Conservation (phyloP, 2,888 invertebrate species). For the Nebria salina region DNA sequence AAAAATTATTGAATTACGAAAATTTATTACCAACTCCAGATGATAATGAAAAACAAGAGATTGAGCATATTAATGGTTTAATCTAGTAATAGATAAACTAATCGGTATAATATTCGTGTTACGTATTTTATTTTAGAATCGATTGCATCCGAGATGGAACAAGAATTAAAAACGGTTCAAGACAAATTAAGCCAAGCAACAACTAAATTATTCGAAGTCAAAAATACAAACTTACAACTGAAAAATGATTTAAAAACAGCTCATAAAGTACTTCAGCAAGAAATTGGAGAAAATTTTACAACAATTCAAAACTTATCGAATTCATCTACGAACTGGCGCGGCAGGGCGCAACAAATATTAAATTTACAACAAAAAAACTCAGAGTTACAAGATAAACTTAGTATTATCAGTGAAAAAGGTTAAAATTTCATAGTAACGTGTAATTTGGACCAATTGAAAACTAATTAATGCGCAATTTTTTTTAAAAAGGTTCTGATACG, state of each 20-base stretch:
- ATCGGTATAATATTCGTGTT: slow-evolving; percentile 7
- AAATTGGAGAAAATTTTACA: slow-evolving; percentile 77
- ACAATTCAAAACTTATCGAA: slow-evolving; percentile 70
- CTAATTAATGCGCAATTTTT: not conserved
- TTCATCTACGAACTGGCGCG: slow-evolving; percentile 75
- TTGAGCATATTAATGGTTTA: slow-evolving; percentile 2
- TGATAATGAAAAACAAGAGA: slow-evolving; percentile 47
- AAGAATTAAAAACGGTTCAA: slow-evolving; percentile 68
- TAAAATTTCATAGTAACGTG: slow-evolving; percentile 49
- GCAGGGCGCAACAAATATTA: slow-evolving; percentile 79
- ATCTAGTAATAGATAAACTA: not conserved
- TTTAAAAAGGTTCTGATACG: not conserved
- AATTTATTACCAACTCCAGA: slow-evolving; percentile 41
- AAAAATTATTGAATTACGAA: slow-evolving; percentile 64
- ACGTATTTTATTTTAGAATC: slow-evolving; percentile 1
- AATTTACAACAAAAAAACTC: slow-evolving; percentile 73
- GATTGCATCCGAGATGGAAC: slow-evolving; percentile 60
- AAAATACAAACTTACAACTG: slow-evolving; percentile 74
- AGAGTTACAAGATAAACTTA: slow-evolving; percentile 73
- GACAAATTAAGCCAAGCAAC: slow-evolving; percentile 69
- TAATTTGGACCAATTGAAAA: not conserved
- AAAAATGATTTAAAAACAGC: slow-evolving; percentile 78
- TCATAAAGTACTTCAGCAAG: slow-evolving; percentile 78
- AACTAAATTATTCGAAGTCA: slow-evolving; percentile 74
- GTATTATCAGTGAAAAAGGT: slow-evolving; percentile 52